Percentiles rank a stretch among this genome's conserved stretches.
Conservation (phyloP, 2,113 vertebrate genomes). For the Fulica atra region DNA sequence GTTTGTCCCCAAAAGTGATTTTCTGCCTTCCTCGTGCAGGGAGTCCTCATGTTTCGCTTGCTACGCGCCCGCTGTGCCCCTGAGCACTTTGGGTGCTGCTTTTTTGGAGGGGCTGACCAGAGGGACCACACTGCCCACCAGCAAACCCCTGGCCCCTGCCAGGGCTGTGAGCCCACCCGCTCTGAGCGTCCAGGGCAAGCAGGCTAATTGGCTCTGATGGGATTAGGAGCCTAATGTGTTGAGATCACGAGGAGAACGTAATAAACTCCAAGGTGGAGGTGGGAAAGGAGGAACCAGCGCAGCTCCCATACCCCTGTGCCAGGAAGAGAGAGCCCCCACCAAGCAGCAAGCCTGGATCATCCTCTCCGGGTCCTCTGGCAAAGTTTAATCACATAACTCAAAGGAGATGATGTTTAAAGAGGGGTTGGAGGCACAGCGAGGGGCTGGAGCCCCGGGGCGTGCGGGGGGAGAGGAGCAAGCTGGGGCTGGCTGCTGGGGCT, state of each 20-base stretch:
- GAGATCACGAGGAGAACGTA: background rate
- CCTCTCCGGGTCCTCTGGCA: background rate
- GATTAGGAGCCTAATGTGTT: background rate
- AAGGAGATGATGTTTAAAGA: background rate
- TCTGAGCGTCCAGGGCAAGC: background rate
- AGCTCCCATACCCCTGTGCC: background rate
- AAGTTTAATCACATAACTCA: background rate
- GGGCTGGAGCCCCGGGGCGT: background rate
- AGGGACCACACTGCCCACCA: background rate
- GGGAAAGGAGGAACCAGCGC: background rate
- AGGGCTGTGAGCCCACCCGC: background rate
- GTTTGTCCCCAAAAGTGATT: background rate
- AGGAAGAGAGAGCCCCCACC: background rate
- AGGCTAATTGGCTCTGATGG: conserved; percentile 20
- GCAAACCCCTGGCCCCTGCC: accelerated
- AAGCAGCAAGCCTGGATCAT: background rate
- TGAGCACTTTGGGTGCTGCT: too few species aligned
- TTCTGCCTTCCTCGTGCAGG: background rate
- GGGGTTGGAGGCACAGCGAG: background rate
- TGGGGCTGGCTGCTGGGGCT: background rate
- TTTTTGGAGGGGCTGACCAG: too few species aligned
- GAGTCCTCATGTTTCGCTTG: accelerated
- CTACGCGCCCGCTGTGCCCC: too few species aligned
- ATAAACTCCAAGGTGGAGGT: background rate
- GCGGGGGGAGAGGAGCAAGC: background rate